A percentile compares a stretch with the other conserved stretches of the same genome.
Conservation (phyloP, 2,797 vertebrate species). For the Gila robusta region DNA sequence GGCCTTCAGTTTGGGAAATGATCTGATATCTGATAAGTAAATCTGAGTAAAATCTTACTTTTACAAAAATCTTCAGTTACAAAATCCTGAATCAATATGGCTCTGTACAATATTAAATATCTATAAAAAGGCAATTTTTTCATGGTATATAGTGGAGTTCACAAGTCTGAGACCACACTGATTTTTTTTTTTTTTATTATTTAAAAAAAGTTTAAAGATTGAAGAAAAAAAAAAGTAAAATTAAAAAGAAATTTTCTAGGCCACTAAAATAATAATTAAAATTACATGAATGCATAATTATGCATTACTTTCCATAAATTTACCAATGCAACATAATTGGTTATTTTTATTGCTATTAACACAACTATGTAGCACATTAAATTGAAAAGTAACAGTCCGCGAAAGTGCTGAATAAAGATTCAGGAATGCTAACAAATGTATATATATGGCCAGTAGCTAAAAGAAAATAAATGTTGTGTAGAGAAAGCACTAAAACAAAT, state of each 20-base stretch:
- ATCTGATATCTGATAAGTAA: background rate
- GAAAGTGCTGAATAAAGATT: background rate
- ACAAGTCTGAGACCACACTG: too few species aligned
- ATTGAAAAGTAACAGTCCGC: background rate
- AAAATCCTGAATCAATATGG: background rate
- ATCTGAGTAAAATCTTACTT: background rate
- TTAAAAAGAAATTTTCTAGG: background rate
- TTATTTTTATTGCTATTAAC: background rate
- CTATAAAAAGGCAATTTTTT: too few species aligned
- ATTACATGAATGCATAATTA: background rate
- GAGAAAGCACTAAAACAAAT: conserved; percentile 41
- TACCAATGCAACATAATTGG: background rate
- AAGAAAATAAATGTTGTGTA: background rate
- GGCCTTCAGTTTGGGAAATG: background rate
- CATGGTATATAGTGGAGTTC: too few species aligned
- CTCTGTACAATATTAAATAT: background rate
- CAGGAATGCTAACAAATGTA: background rate
- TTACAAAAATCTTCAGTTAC: background rate
- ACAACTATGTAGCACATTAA: background rate
- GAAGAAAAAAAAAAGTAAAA: too few species aligned
- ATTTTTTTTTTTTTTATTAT: background rate
- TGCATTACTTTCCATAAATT: background rate
- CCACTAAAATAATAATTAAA: background rate
- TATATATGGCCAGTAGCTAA: conserved; percentile 1
- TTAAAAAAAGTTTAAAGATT: too few species aligned